These are phyloP conservation scores for Drosophila pseudoobscura DNA, from an alignment of 1,140 invertebrate species.

Conservation along the genomic window DNA sequence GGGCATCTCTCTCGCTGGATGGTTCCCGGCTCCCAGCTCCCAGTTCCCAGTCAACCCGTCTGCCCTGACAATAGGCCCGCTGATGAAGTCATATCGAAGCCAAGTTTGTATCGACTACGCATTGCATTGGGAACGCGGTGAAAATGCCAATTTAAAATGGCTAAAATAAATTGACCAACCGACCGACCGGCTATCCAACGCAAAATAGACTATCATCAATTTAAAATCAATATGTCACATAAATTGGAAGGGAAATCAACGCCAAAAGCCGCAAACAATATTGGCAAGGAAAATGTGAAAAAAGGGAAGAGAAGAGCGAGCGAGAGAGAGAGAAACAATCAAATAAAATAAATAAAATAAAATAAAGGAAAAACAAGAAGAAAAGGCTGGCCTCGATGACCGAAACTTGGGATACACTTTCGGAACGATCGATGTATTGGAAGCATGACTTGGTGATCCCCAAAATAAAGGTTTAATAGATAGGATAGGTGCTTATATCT, in stretches of 20 bases:
- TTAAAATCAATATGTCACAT: conserved; percentile 84
- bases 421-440: no score
- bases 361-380: neutral
- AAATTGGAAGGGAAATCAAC: conserved; percentile 83
- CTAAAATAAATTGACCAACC: conserved; percentile 65
- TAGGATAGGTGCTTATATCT: no score
- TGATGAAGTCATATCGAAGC: conserved; percentile 61
- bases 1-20: no score
- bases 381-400: neutral
- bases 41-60: conserved; percentile 33
- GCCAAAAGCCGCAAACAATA: conserved; percentile 55
- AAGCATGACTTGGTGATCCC: no score
- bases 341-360: neutral
- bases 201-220: conserved; percentile 83
- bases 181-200: conserved; percentile 11
- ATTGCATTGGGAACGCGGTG: conserved; percentile 24
- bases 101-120: neutral
- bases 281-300: conserved; percentile 42
- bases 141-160: conserved; percentile 74
- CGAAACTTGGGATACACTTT: no score
- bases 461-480: no score
- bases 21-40: conserved; percentile 29
- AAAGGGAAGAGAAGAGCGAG: conserved; percentile 8
- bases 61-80: conserved; percentile 2
- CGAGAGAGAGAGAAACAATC: conserved; percentile 12